These are phyloP conservation scores for Eleginops maclovinus DNA, from an alignment of 2,113 vertebrate species.

Conservation along the genomic window DNA sequence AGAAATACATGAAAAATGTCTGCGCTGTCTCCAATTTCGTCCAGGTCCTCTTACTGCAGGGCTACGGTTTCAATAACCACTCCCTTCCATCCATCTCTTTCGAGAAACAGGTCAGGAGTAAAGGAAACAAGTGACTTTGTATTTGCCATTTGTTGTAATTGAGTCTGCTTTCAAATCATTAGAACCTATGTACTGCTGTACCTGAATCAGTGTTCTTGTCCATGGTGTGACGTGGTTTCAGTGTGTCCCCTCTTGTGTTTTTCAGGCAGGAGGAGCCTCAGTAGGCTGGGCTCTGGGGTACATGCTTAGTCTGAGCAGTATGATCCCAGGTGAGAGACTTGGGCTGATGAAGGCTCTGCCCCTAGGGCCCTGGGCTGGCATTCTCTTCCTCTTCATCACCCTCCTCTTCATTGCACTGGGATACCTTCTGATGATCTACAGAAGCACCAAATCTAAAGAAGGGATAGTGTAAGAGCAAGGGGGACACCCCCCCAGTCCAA, in stretches of 20 bases:
- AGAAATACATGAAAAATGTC: slow-evolving; percentile 75
- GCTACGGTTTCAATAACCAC: slow-evolving; percentile 79
- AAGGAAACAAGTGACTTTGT: neutral
- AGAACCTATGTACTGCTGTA: neutral
- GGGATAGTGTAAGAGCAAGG: slow-evolving; percentile 47
- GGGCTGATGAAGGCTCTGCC: slow-evolving; percentile 60
- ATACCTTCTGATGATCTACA: slow-evolving; percentile 36
- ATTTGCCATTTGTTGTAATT: neutral
- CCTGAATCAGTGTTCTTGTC: neutral
- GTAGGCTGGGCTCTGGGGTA: slow-evolving; percentile 91
- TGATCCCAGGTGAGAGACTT: slow-evolving; percentile 77
- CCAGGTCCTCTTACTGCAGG: slow-evolving; percentile 81
- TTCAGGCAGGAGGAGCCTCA: slow-evolving; percentile 81
- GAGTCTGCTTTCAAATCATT: neutral
- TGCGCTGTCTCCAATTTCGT: slow-evolving; percentile 81
- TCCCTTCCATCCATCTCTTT: slow-evolving; percentile 83
- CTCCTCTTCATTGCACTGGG: slow-evolving; percentile 52
- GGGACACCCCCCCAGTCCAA: neutral
- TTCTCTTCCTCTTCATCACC: slow-evolving; percentile 73
- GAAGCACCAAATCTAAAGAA: slow-evolving; percentile 17
- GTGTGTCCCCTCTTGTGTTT: slow-evolving; percentile 7
- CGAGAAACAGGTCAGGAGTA: slow-evolving; percentile 77
- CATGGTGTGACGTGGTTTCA: neutral
- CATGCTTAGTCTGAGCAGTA: slow-evolving; percentile 89
- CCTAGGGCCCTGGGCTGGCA: slow-evolving; percentile 75